Evolutionary conservation across 1,140 invertebrate genomes (phyloP), one percentile per base, ranked within the genome.

Genomic region (Sinonovacula constricta): DNA sequence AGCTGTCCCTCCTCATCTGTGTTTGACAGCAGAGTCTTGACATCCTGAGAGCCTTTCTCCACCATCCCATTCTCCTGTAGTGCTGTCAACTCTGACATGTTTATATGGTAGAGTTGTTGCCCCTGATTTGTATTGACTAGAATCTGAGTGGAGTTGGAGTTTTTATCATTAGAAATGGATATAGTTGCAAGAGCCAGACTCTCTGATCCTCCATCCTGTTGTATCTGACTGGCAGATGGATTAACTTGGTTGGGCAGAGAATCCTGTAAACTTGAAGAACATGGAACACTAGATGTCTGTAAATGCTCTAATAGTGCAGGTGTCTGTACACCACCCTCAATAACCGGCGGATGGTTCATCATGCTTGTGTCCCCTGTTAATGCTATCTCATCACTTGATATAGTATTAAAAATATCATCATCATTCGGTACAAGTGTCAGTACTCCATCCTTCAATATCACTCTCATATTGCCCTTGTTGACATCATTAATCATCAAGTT

Each of bases 41-140:
- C n/a, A n/a, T n/a, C n/a, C n/a, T n/a, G n/a, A n/a, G n/a, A n/a
- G n/a, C n/a, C n/a, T n/a, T n/a, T n/a, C n/a, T n/a, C n/a, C n/a
- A n/a, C n/a, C n/a, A n/a, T n/a, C n/a, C 56, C 54, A 18, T 33
- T 30, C 22, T 57, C 39, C 24, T 76, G 72, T 30, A 59, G 18
- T 24, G 53, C 53, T n/a, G 54, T 76, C 3, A 76, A 28, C 36
- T 76, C 72, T 45, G 72, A 65, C 53, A 76, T 76, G 39, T 76
- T 76, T 10, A 76, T 53, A 18, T 76, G 62, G 36, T 76, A 76
- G 5, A 67, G 34, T 45, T 76, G 72, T 22, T 56, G 62, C 0
- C 72, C 72, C 34, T 76, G 72, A 76, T 63, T 76, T 1, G 72
- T 76, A 39, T 76, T 56, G 12, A 76, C 72, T 15, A 76, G 54